Evolutionary conservation across 2,888 invertebrate genomes (phyloP), one percentile per base, ranked within the genome.

Genomic region (Idaea biselata): DNA sequence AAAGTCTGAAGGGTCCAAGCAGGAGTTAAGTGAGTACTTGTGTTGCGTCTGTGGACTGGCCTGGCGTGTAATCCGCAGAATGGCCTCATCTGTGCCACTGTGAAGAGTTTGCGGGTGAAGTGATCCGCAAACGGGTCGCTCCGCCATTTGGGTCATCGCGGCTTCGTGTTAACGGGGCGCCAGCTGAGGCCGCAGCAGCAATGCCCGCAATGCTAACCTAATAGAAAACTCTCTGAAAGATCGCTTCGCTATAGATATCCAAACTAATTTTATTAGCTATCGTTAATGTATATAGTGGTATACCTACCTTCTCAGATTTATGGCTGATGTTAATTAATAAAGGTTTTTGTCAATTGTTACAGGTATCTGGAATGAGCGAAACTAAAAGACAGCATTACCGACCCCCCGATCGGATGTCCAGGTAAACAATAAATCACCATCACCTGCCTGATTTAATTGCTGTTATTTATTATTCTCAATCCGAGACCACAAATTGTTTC

Each of bases 311-410:
- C 32, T 16, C 16, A 5, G 25, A 25, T 25, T 3, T 25, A 25
- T 25, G 25, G 25, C 25, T 25, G 25, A 25, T 25, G 1, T 25
- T 5, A 3, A 25, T 25, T 25, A 25, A 3, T 25, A 25, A 25
- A 25, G 1, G 25, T 3, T 25, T 25, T 25, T 63, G 68, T 66
- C 58, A 62, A 67, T 88, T 83, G 79, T 91, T 88, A 61, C 90
- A 91, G 91, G 78, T 84, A 82, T 84, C 78, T 88, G 91, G 87
- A 88, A 91, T 91, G 91, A 85, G 77, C 84, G 81, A 86, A 79
- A 76, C 74, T 76, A 83, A 74, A 72, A 82, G 78, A 70, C 83
- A 80, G 70, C 81, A 80, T 69, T 81, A 84, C 78, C 83, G 80
- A 79, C 87, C 88, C 74, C 87, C 90, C 66, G 86, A 89, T 82